Base-by-base conservation (phyloP, 2,113 vertebrate species). In the Octodon degus region DNA sequence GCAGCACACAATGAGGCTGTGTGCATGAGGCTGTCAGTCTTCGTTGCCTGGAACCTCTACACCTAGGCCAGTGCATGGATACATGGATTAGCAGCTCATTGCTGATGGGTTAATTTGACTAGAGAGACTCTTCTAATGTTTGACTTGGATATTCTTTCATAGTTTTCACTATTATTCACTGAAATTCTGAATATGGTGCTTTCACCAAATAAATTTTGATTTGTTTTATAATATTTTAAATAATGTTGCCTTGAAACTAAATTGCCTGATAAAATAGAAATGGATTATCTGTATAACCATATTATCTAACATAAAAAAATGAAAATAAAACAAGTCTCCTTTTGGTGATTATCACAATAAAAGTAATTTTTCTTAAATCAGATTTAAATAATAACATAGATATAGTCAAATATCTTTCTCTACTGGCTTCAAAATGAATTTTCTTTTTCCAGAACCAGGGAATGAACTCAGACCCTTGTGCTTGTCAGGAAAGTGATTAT, bases 1-100 rank as follows among this genome's bases (percentile, higher is more conserved):
- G 58, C 24, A 40, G 34, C 68, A 63, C 40, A 22, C n/a, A 76
- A 47, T 32, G 5, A 55, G 27, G n/a, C n/a, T n/a, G n/a, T n/a
- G 65, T 55, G 58, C 22, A 76, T 17, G 27, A n/a, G 65, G 63
- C 19, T 89, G 67, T 96, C 88, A 88, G 86, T 91, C 94, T 89
- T 40, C 25, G 47, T 65, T 53, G 63, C 24, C n/a, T 6, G n/a
- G 37, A 84, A 32, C 25, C 43, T 86, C 76, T 89, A 12, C 20
- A 37, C 12, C 6, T 17, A 53, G 70, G 60, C 50, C 50, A 87
- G 22, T n/a, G 16, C 40, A 91, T 84, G 63, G 60, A 62, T 96
- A 63, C 85, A 5, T 30, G 34, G 55, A 79, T 90, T 87, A 94
- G 62, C 47, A 89, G 30, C 43, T n/a, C 62, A 43, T 7, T 86